Percentiles rank a stretch among this genome's conserved stretches.
Conservation (phyloP, 2,888 invertebrate species). For the Alviniconcha strummeri region DNA sequence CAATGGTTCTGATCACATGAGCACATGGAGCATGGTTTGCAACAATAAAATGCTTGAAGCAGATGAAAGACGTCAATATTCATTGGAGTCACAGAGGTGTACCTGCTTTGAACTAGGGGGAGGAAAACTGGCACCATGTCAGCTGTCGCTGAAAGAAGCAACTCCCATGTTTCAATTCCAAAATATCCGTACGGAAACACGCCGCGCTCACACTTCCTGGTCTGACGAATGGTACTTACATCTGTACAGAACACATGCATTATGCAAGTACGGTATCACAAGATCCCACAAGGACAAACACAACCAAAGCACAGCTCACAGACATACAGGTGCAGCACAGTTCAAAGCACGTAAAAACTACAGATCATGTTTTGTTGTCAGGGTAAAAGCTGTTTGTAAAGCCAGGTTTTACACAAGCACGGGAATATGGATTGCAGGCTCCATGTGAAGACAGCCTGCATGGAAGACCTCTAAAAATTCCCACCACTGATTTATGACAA, state of each 20-base stretch:
- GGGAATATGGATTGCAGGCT: too few species aligned
- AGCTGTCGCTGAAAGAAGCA: neutral
- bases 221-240: neutral
- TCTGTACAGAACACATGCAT: neutral
- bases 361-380: neutral
- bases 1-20: neutral
- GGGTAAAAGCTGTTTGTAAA: too few species aligned
- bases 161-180: neutral
- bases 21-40: neutral
- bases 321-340: neutral
- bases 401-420: too few species aligned
- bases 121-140: neutral
- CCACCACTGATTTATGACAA: too few species aligned
- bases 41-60: neutral
- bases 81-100: neutral
- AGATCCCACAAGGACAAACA: neutral
- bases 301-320: conserved; percentile 6
- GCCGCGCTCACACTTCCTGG: neutral
- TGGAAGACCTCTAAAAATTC: neutral
- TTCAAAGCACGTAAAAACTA: neutral
- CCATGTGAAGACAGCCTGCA: neutral
- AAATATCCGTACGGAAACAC: neutral
- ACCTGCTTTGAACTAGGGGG: neutral
- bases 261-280: neutral
- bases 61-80: conserved; percentile 7